Conservation (phyloP, 2,797 vertebrate genomes). For the Brachymystax lenok region DNA sequence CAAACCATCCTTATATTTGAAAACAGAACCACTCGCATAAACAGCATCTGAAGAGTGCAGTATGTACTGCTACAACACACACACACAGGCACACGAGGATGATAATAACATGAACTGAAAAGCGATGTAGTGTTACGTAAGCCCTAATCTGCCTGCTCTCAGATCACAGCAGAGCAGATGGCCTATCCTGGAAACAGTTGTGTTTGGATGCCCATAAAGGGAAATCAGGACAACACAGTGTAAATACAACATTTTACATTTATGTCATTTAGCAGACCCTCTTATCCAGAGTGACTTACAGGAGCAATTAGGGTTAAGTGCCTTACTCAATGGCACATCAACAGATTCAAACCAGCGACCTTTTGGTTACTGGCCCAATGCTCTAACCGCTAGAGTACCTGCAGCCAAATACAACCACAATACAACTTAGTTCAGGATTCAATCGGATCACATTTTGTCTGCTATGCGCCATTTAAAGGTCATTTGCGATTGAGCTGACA, state of each 20-base stretch:
- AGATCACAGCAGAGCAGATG: conserved; percentile 4
- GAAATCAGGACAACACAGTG: background rate
- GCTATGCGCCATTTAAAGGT: too few species aligned
- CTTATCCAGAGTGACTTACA: too few species aligned
- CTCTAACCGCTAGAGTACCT: too few species aligned
- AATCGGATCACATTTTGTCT: too few species aligned
- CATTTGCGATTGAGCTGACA: too few species aligned
- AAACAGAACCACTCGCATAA: background rate
- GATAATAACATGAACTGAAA: background rate
- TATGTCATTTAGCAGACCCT: background rate
- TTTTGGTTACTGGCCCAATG: too few species aligned
- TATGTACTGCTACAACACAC: background rate
- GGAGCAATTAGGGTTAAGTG: too few species aligned
- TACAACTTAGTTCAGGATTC: too few species aligned
- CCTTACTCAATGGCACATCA: too few species aligned
- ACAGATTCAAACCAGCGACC: too few species aligned
- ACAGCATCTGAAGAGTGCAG: background rate
- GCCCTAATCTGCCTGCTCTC: background rate
- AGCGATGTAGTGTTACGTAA: conserved; percentile 1
- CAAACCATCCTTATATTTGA: background rate
- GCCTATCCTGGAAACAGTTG: background rate
- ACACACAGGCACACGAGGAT: background rate
- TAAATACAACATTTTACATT: background rate
- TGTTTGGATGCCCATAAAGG: background rate
- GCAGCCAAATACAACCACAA: too few species aligned